Evolutionary conservation across 2,888 invertebrate species (phyloP).

Genomic region (Noctuana brunneofusca): DNA sequence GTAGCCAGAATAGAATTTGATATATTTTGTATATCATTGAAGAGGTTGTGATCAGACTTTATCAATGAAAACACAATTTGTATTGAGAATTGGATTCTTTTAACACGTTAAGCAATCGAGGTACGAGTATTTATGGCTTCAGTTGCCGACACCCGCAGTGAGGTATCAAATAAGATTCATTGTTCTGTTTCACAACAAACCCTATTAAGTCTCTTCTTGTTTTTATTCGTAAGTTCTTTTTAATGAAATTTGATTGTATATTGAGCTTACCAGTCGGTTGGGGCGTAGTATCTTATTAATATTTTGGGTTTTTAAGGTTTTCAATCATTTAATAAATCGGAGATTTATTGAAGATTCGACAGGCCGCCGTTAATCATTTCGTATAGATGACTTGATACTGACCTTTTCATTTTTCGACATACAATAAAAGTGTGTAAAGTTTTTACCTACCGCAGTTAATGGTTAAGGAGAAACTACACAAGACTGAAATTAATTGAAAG

Average conservation of each 20-base stretch:
- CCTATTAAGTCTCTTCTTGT: background rate
- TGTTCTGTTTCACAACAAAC: background rate
- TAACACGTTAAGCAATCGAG: background rate
- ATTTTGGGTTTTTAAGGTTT: background rate
- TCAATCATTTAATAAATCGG: background rate
- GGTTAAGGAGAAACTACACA: background rate
- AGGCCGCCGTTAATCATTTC: background rate
- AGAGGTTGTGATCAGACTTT: too few relatives aligned
- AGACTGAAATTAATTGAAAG: too few relatives aligned
- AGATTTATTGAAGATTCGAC: background rate
- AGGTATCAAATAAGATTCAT: background rate
- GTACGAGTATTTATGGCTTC: background rate
- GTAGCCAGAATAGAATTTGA: too few relatives aligned
- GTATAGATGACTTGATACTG: background rate
- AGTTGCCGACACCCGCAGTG: background rate
- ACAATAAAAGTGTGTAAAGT: background rate
- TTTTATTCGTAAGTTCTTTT: background rate
- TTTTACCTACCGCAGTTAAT: background rate
- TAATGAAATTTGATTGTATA: background rate
- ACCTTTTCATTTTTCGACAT: background rate
- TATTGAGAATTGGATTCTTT: background rate
- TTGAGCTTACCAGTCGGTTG: background rate
- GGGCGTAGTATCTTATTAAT: background rate
- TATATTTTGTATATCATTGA: too few relatives aligned
- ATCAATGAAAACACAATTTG: background rate